phyloP scores from a whole-genome alignment of 2,797 vertebrate species.

The Pipistrellus pygmaeus region DNA sequence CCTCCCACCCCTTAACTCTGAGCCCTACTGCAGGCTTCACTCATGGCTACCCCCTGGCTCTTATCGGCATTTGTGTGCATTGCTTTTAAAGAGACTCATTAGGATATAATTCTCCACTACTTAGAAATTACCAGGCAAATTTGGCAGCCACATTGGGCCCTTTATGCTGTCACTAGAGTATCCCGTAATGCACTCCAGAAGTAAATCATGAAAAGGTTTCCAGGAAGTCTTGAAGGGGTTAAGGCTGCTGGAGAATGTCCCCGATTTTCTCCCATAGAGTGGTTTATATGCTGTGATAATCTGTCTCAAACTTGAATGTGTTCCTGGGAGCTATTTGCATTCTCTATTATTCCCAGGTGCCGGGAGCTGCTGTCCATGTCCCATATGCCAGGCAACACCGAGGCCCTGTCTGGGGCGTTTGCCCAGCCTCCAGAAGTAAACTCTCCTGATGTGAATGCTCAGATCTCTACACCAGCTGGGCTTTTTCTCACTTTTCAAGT shows the following conservation, averaged over 20 bases:
- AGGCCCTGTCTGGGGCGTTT: not conserved
- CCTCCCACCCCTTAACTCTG: not conserved
- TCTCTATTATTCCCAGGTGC: slow-evolving; percentile 59
- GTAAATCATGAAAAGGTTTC: not conserved
- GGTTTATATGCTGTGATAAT: slow-evolving; percentile 39
- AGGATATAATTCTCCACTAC: not conserved
- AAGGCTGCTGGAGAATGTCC: not conserved
- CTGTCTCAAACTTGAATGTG: not conserved
- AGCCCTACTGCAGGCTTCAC: not conserved
- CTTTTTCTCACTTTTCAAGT: slow-evolving; percentile 33
- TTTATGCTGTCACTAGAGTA: not conserved
- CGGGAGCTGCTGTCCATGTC: not conserved
- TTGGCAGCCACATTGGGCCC: not conserved
- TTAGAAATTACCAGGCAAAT: slow-evolving; percentile 32
- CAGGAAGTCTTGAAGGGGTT: slow-evolving; percentile 38
- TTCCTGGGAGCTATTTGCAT: slow-evolving; percentile 5
- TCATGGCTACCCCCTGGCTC: not conserved
- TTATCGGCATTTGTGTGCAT: not conserved
- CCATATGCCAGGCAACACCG: not conserved
- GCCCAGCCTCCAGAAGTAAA: not conserved
- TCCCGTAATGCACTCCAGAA: not conserved
- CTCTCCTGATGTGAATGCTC: not conserved
- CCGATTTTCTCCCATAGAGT: slow-evolving; percentile 39
- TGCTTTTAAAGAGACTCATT: not conserved
- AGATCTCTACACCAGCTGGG: not conserved